Evolutionary conservation across 2,113 vertebrate genomes (phyloP).

Genomic region (Scytalopus superciliaris): DNA sequence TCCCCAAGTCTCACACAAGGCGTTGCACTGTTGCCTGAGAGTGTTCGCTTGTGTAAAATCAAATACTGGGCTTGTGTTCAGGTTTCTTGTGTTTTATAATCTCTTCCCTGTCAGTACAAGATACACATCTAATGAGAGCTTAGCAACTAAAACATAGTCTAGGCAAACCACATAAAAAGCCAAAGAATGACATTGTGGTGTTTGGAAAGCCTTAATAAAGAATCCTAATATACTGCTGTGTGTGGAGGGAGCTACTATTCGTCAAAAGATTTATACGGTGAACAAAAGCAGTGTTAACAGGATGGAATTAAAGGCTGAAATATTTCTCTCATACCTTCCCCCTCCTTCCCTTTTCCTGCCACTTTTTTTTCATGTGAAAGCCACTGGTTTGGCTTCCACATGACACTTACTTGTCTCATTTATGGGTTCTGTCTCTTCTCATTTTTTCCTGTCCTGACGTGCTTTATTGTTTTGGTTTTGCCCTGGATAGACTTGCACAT

Average conservation of each 20-base stretch:
- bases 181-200: neutral
- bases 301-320: neutral
- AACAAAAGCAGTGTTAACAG: neutral
- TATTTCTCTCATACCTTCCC: neutral
- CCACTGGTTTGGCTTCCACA: neutral
- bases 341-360: neutral
- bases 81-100: neutral
- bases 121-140: neutral
- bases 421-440: neutral
- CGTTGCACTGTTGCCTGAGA: neutral
- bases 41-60: neutral
- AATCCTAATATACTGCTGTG: neutral
- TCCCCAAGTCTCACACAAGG: neutral
- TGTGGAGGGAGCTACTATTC: neutral
- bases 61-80: neutral
- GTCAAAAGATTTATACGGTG: neutral
- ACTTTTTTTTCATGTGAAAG: neutral
- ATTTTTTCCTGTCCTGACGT: neutral
- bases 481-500: neutral
- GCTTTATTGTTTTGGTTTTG: neutral
- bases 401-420: neutral
- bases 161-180: neutral
- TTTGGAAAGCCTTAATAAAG: constrained; percentile 14
- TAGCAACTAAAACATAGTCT: neutral
- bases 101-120: neutral